Percentiles rank a stretch among this genome's conserved stretches.
Conservation (phyloP, 2,113 vertebrate genomes). For the Sprattus sprattus region DNA sequence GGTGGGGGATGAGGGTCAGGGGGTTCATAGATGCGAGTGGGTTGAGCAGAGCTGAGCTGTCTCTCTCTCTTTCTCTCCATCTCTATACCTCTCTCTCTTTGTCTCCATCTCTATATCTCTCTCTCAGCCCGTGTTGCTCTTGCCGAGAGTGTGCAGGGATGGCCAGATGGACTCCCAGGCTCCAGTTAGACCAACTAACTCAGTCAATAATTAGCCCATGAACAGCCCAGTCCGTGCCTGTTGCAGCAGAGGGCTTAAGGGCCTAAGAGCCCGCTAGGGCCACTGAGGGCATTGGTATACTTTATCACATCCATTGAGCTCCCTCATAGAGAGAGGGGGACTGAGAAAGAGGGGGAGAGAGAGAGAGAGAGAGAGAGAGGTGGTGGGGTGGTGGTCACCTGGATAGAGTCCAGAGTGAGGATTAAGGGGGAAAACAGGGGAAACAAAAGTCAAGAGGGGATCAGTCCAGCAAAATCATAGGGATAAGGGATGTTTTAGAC, state of each 20-base stretch:
- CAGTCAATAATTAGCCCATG: slow-evolving; percentile 25
- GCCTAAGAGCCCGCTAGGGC: not conserved
- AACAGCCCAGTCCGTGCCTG: not conserved
- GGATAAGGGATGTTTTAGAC: not conserved
- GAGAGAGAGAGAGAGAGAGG: not conserved
- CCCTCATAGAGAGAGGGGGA: not conserved
- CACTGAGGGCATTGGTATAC: not conserved
- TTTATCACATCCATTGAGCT: not conserved
- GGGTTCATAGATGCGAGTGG: not conserved
- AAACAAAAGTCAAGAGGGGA: slow-evolving; percentile 44
- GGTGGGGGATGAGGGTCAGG: not conserved
- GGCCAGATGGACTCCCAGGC: slow-evolving; percentile 4
- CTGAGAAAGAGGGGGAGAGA: not conserved
- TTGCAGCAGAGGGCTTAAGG: slow-evolving; percentile 3
- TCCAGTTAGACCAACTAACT: not conserved
- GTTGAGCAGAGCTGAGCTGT: not conserved
- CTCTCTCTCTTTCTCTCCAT: not conserved
- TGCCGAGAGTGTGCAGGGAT: not conserved
- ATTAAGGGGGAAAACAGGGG: slow-evolving; percentile 25
- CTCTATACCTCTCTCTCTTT: not conserved
- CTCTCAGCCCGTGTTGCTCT: not conserved
- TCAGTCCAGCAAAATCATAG: not conserved
- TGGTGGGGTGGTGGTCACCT: slow-evolving; percentile 21
- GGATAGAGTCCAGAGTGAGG: slow-evolving; percentile 50
- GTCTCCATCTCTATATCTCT: not conserved